Conservation (phyloP, 2,888 invertebrate genomes). For the Drosophila rellima region DNA sequence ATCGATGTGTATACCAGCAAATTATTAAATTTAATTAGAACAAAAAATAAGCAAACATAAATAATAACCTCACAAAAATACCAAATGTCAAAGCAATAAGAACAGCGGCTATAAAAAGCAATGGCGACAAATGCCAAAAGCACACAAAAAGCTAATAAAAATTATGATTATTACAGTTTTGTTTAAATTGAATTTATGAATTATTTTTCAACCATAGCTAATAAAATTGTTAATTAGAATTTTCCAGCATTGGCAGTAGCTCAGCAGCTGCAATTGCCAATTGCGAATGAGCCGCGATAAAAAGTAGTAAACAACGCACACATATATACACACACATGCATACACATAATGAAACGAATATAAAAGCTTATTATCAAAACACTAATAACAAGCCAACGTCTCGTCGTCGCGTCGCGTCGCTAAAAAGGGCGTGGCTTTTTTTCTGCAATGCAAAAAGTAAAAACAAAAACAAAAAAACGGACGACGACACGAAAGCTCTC, state of each 20-base stretch:
- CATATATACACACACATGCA: constrained; percentile 10
- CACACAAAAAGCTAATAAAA: constrained; percentile 59
- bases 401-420: constrained; percentile 9
- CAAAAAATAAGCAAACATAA: not conserved
- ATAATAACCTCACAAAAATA: constrained; percentile 31
- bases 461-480: not conserved
- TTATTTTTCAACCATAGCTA: constrained; percentile 77
- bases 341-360: constrained; percentile 16
- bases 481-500: constrained; percentile 32
- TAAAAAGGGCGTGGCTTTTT: constrained; percentile 23
- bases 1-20: constrained; percentile 19
- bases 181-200: constrained; percentile 76
- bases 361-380: constrained; percentile 69
- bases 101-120: constrained; percentile 36
- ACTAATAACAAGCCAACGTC: constrained; percentile 52
- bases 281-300: constrained; percentile 53
- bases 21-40: constrained; percentile 60
- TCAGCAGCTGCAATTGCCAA: constrained; percentile 67
- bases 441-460: constrained; percentile 15
- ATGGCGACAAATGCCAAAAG: constrained; percentile 57
- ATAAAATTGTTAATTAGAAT: constrained; percentile 79
- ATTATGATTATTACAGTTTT: constrained; percentile 71
- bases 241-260: constrained; percentile 65
- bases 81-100: constrained; percentile 44
- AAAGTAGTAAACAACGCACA: constrained; percentile 33